These are phyloP conservation scores for Tachypleus tridentatus DNA, from an alignment of 1,140 invertebrate genomes.

Conservation along the genomic window DNA sequence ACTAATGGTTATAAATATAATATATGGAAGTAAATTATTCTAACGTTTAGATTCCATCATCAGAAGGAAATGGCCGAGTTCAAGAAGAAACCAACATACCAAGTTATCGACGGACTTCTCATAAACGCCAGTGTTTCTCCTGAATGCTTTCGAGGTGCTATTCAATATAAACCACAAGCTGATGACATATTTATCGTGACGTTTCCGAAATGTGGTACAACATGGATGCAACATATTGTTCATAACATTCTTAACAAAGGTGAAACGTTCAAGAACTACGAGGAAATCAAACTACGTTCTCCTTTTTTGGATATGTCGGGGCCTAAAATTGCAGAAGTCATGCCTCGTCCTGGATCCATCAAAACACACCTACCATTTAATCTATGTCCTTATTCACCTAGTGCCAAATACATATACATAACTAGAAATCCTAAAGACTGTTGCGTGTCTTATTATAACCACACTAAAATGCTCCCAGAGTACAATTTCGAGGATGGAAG, in stretches of 20 bases:
- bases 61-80: neutral
- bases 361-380: conserved; percentile 17
- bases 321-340: conserved; percentile 8
- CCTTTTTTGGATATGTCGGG: conserved; percentile 22
- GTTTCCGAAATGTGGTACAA: conserved; percentile 23
- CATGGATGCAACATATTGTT: conserved; percentile 20
- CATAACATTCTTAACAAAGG: conserved; percentile 15
- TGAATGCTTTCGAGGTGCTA: conserved; percentile 3
- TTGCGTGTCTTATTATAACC: conserved; percentile 6
- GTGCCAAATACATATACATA: conserved; percentile 15
- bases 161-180: conserved; percentile 8
- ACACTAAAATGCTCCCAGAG: conserved; percentile 1
- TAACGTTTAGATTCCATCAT: neutral
- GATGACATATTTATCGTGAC: conserved; percentile 20
- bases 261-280: conserved; percentile 1
- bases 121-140: conserved; percentile 1
- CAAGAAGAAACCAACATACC: conserved; percentile 1
- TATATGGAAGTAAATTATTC: too few species aligned
- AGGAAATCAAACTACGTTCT: conserved; percentile 12
- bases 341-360: conserved; percentile 18
- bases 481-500: conserved; percentile 8
- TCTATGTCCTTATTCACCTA: conserved; percentile 7
- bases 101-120: conserved; percentile 5
- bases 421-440: conserved; percentile 14
- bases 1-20: too few species aligned